These are phyloP conservation scores for Callinectes sapidus DNA, from an alignment of 2,888 invertebrate species.

Conservation along the genomic window DNA sequence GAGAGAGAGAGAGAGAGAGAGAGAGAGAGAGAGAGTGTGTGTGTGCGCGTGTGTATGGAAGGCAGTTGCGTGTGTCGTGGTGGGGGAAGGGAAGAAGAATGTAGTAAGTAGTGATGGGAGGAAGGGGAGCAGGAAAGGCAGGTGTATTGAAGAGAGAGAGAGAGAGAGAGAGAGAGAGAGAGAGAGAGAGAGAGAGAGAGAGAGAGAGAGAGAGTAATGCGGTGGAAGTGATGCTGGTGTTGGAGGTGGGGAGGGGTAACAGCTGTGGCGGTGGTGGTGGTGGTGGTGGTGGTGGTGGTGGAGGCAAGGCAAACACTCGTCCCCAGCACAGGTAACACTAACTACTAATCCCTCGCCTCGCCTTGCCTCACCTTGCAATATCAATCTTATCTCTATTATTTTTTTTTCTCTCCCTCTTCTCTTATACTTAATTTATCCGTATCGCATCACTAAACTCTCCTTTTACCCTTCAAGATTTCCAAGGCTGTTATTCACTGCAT, in stretches of 20 bases:
- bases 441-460: neutral
- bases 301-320: neutral
- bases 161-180: neutral
- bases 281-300: neutral
- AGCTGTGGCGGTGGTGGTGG: neutral
- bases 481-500: neutral
- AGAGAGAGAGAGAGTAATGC: neutral
- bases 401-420: neutral
- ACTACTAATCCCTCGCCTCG: neutral
- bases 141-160: neutral
- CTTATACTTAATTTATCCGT: neutral
- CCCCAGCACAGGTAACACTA: neutral
- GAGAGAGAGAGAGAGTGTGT: conserved; percentile 20
- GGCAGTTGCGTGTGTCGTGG: neutral
- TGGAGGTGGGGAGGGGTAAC: neutral
- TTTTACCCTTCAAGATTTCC: neutral
- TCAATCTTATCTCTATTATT: neutral
- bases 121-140: neutral
- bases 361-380: neutral
- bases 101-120: neutral
- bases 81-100: neutral
- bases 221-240: neutral
- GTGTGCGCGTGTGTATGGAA: no score
- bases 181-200: neutral
- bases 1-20: conserved; percentile 1